A percentile compares a stretch with the other conserved stretches of the same genome.
Evolutionary conservation across 1,140 invertebrate genomes (phyloP).

Genomic region (Hormaphis cornu): DNA sequence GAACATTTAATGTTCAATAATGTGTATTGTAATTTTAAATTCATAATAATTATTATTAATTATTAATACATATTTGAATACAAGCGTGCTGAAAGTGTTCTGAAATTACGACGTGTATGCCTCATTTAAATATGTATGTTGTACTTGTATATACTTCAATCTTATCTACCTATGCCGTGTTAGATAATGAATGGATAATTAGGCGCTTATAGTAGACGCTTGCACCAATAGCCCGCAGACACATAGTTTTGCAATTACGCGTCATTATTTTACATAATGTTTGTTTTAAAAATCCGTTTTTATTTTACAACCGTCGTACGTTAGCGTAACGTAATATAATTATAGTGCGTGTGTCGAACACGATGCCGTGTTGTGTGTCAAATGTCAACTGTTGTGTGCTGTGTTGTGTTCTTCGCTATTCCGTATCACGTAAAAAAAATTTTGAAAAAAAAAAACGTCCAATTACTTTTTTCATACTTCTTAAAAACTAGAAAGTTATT

Average conservation of each 20-base stretch:
- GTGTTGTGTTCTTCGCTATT: not conserved
- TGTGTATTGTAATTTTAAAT: too few species aligned
- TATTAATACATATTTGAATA: too few species aligned
- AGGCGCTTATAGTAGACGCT: not conserved
- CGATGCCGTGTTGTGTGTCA: too few species aligned
- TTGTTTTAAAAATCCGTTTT: conserved; percentile 23
- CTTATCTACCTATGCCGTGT: not conserved
- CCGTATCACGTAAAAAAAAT: not conserved
- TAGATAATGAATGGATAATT: conserved; percentile 3
- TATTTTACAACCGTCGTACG: conserved; percentile 5
- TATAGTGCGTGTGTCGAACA: not conserved
- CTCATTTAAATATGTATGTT: not conserved
- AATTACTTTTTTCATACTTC: not conserved
- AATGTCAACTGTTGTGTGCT: not conserved
- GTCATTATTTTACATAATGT: conserved; percentile 23
- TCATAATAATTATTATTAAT: too few species aligned
- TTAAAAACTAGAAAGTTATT: too few species aligned
- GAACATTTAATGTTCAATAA: too few species aligned
- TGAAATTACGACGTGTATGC: too few species aligned
- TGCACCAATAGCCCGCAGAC: not conserved
- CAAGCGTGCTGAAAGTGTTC: too few species aligned
- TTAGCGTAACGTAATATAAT: not conserved
- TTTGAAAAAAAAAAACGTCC: not conserved
- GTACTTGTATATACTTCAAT: not conserved
- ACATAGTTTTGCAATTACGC: conserved; percentile 15